Evolutionary conservation across 2,113 vertebrate species (phyloP).

Genomic region (Cyanocitta stelleri): DNA sequence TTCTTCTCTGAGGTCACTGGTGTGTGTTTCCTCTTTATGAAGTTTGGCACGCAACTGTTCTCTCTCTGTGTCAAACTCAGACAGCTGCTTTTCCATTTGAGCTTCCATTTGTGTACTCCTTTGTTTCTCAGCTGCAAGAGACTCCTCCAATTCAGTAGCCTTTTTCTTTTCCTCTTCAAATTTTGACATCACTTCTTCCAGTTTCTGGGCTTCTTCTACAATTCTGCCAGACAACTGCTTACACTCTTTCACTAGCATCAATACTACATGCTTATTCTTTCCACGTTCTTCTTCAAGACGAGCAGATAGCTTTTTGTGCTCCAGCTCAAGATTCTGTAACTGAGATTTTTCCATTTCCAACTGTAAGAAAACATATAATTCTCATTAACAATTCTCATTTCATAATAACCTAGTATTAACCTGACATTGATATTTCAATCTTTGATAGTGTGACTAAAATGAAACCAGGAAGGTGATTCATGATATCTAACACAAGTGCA

Average conservation of each 20-base stretch:
- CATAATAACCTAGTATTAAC: neutral
- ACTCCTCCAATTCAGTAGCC: constrained; percentile 79
- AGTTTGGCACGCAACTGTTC: constrained; percentile 93
- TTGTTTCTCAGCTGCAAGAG: constrained; percentile 81
- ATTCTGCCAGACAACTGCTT: constrained; percentile 90
- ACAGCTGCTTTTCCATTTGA: constrained; percentile 95
- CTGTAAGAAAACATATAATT: constrained; percentile 67
- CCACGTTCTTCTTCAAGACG: constrained; percentile 92
- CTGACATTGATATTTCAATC: neutral
- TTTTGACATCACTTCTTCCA: constrained; percentile 83
- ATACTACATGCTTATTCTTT: constrained; percentile 94
- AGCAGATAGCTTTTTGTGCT: constrained; percentile 86
- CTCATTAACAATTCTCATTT: neutral
- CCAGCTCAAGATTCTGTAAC: constrained; percentile 88
- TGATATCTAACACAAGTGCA: neutral
- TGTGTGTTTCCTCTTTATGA: constrained; percentile 84
- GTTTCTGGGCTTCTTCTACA: constrained; percentile 88
- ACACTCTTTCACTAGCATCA: constrained; percentile 94
- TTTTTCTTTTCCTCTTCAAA: constrained; percentile 86
- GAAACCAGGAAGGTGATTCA: neutral
- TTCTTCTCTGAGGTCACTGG: constrained; percentile 80
- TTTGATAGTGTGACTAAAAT: neutral
- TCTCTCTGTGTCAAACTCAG: constrained; percentile 92
- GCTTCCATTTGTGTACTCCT: constrained; percentile 83
- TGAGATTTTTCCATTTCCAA: constrained; percentile 94